Conservation (phyloP, 2,888 invertebrate genomes). For the Pemphredon lugubris region DNA sequence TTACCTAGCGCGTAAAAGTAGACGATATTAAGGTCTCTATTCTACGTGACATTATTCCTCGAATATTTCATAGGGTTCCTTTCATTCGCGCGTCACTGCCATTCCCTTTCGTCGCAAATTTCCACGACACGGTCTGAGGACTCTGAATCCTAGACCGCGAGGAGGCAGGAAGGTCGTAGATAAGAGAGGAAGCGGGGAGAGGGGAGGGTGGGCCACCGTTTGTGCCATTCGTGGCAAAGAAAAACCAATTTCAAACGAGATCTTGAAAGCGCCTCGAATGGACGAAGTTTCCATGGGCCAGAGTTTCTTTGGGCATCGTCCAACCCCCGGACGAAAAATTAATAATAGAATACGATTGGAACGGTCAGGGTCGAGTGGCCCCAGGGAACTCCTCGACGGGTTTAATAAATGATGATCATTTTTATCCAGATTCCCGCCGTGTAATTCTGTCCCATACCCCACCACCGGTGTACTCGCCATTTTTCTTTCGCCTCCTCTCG, state of each 20-base stretch:
- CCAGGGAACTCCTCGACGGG: slow-evolving; percentile 4
- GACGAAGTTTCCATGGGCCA: slow-evolving; percentile 9
- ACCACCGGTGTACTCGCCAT: not conserved
- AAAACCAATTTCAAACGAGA: slow-evolving; percentile 34
- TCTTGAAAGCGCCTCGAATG: slow-evolving; percentile 20
- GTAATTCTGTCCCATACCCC: slow-evolving; percentile 12
- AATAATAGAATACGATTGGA: slow-evolving; percentile 42
- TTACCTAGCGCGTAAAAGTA: too few species aligned
- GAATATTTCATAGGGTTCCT: too few species aligned
- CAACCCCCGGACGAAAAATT: slow-evolving; percentile 33
- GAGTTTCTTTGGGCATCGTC: slow-evolving; percentile 15
- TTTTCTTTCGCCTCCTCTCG: slow-evolving; percentile 1
- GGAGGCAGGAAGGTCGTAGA: not conserved
- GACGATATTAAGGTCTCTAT: too few species aligned
- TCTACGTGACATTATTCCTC: too few species aligned
- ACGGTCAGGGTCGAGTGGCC: slow-evolving; percentile 30
- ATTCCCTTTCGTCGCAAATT: not conserved
- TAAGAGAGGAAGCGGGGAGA: not conserved
- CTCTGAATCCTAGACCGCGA: not conserved
- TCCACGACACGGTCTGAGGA: slow-evolving; percentile 5
- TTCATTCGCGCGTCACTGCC: too few species aligned
- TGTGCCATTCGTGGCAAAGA: slow-evolving; percentile 3
- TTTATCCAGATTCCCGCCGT: slow-evolving; percentile 48
- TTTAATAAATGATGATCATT: slow-evolving; percentile 57
- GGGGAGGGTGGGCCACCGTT: slow-evolving; percentile 3